Base-by-base conservation (phyloP, 2,797 vertebrate species). In the Cuniculus paca region DNA sequence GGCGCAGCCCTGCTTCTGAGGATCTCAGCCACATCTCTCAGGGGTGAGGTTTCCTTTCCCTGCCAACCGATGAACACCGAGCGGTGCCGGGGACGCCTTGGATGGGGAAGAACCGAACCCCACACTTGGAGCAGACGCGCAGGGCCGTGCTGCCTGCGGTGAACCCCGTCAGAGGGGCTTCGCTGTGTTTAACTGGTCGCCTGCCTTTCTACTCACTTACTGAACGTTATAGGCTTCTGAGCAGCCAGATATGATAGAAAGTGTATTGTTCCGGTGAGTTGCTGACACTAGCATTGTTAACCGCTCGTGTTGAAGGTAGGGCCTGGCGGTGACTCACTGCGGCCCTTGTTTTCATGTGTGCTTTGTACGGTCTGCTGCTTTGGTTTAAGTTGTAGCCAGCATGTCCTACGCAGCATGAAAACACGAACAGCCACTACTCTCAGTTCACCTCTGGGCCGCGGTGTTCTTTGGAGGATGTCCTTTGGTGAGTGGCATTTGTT, bases 381-480 rank as follows among this genome's bases (percentile, higher is more conserved):
- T 31, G 82, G 39, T 45, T 90, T 85, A 58, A 39, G 82, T 80
- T 5, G 12, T 45, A 78, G 58, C 5, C 45, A 68, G 80, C 63
- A 24, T 31, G 54, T 92, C n/a, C 75, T 48, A 83, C 70, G 65
- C 65, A 85, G 80, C 5, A 42, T 31, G 54, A 79, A 83, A 82
- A 36, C 10, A 63, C 36, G 79, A 36, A 95, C 85, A 89, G 65
- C 92, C 92, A n/a, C 78, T 24, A 28, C 34, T 70, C 65, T 60
- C 10, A 1, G n/a, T 74, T 63, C n/a, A 63, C 89, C 19, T 60
- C 45, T 36, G 36, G 75, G 36, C 48, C 50, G 75, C 17, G 68
- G n/a, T 78, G 17, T 88, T 81, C 92, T 84, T 89, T 74, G 60
- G 52, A 58, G 61, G 78, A 78, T 87, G 65, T 70, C 82, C 63